A percentile compares a stretch with the other conserved stretches of the same genome.
Conservation (phyloP, 1,140 invertebrate genomes). For the Pseudomyrmex dendroicus region DNA sequence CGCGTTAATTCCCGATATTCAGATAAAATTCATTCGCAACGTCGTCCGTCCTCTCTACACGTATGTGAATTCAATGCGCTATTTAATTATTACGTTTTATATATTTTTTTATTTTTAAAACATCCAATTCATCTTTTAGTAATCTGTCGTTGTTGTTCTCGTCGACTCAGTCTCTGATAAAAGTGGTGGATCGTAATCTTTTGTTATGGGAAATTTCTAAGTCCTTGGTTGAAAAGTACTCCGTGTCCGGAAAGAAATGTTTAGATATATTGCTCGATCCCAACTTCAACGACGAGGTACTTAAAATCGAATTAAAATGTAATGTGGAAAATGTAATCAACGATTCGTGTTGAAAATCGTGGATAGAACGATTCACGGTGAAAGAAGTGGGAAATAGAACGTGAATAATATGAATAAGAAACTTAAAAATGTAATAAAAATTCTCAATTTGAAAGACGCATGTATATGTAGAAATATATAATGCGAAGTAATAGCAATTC, state of each 20-base stretch:
- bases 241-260: constrained; percentile 70
- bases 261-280: constrained; percentile 76
- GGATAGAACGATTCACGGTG: too few species aligned
- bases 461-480: too few species aligned
- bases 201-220: constrained; percentile 74
- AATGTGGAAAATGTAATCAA: too few species aligned
- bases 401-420: neutral
- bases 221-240: constrained; percentile 74
- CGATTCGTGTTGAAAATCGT: too few species aligned
- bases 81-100: neutral
- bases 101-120: neutral
- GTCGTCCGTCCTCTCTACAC: constrained; percentile 82
- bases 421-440: neutral
- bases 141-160: constrained; percentile 81
- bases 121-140: constrained; percentile 69
- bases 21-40: constrained; percentile 91
- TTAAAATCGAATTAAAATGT: constrained; percentile 39
- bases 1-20: constrained; percentile 93
- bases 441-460: constrained; percentile 8
- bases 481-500: too few species aligned
- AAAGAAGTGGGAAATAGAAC: neutral
- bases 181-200: constrained; percentile 75
- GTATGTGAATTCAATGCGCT: constrained; percentile 71
- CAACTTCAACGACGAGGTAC: constrained; percentile 75
- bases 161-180: constrained; percentile 65